Conservation (phyloP, 2,113 vertebrate species). For the Podarcis muralis region DNA sequence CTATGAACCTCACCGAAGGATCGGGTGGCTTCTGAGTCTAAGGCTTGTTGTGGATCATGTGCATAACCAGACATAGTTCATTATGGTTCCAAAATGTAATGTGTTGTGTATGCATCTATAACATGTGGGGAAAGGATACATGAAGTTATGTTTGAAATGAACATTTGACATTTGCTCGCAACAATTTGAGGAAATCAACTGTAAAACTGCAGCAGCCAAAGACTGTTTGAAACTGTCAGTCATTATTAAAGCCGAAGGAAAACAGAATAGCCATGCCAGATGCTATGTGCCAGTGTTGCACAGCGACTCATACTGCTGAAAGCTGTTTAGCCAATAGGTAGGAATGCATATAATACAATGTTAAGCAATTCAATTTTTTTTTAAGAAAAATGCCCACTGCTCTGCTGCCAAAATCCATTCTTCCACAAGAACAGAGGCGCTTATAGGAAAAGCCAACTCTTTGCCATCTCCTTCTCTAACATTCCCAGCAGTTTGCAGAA, state of each 20-base stretch:
- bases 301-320: neutral
- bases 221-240: neutral
- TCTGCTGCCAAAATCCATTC: conserved; percentile 37
- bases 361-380: conserved; percentile 18
- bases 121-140: neutral
- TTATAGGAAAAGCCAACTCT: conserved; percentile 68
- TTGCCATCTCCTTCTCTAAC: conserved; percentile 14
- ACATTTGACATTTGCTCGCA: neutral
- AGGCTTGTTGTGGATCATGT: neutral
- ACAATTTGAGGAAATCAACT: neutral
- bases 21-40: neutral
- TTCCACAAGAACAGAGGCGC: conserved; percentile 34
- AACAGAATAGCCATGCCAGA: neutral
- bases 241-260: neutral
- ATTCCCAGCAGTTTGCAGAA: conserved; percentile 51
- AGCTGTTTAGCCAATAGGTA: conserved; percentile 23
- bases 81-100: neutral
- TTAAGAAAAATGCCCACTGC: conserved; percentile 15
- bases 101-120: neutral
- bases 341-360: conserved; percentile 35
- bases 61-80: neutral
- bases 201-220: neutral
- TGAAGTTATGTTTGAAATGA: neutral
- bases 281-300: neutral
- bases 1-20: too few species aligned